A percentile compares a stretch with the other conserved stretches of the same genome.
phyloP scores from a whole-genome alignment of 2,113 vertebrate species.

The human (Homo sapiens) region DNA sequence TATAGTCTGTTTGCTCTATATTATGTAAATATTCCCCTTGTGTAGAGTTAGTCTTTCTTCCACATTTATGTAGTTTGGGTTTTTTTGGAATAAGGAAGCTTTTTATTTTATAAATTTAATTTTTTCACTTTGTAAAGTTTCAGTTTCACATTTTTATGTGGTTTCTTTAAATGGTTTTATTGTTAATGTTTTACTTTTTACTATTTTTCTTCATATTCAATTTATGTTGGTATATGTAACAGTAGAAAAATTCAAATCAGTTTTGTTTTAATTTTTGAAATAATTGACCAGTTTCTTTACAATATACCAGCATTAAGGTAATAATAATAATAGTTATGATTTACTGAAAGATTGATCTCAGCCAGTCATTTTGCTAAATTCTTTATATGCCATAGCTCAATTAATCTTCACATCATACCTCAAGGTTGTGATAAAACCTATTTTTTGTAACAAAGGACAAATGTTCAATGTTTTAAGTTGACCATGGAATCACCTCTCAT shows the following conservation, averaged over 20 bases:
- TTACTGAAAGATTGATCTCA: not conserved
- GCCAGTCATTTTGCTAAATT: not conserved
- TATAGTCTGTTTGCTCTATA: not conserved
- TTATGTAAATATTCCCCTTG: not conserved
- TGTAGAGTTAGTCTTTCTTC: not conserved
- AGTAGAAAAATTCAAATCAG: not conserved
- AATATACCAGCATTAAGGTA: not conserved
- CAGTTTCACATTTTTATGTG: not conserved
- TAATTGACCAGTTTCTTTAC: not conserved
- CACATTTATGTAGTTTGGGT: not conserved
- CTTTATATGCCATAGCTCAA: not conserved
- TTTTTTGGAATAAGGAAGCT: not conserved
- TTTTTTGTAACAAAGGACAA: not conserved
- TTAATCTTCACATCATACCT: not conserved
- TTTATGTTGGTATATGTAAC: not conserved
- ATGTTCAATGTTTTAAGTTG: not conserved
- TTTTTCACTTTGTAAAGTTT: not conserved
- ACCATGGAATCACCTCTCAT: not conserved
- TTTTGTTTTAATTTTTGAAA: slow-evolving; percentile 4
- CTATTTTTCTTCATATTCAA: not conserved
- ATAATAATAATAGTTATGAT: not conserved
- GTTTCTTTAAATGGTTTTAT: not conserved
- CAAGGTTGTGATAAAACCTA: not conserved
- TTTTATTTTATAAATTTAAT: not conserved
- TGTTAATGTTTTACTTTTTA: not conserved